A percentile compares a stretch with the other conserved stretches of the same genome.
Evolutionary conservation across 2,113 vertebrate species (phyloP).

Genomic region (Pogonocichla stellata): DNA sequence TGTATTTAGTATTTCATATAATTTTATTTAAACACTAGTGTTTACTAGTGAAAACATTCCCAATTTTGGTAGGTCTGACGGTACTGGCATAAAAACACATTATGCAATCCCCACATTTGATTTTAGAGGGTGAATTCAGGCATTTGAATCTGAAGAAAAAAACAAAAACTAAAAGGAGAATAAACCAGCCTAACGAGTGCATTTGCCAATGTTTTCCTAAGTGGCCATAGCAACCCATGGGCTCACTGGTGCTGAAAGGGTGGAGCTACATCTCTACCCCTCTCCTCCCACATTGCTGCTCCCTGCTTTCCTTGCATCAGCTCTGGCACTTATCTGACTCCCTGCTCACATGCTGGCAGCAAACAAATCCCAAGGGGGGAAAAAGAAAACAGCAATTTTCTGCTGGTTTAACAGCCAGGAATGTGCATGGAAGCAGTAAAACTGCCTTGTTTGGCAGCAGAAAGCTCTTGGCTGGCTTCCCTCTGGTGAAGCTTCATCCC

Average conservation of each 20-base stretch:
- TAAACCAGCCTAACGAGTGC: not conserved
- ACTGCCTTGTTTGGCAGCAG: not conserved
- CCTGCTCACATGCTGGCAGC: not conserved
- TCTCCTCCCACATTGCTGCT: not conserved
- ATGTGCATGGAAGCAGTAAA: not conserved
- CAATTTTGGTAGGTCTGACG: not conserved
- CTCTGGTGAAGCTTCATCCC: not conserved
- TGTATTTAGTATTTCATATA: not conserved
- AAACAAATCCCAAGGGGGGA: not conserved
- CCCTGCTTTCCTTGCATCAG: not conserved
- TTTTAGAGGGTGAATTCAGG: not conserved
- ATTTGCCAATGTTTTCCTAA: not conserved
- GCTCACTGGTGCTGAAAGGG: not conserved
- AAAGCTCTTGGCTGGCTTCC: not conserved
- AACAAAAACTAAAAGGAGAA: not conserved
- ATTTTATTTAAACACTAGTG: not conserved
- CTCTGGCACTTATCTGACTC: not conserved
- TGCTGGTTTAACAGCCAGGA: not conserved
- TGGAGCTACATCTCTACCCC: not conserved
- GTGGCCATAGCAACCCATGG: not conserved
- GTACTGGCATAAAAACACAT: not conserved
- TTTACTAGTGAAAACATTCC: not conserved
- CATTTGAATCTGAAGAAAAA: not conserved
- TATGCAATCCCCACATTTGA: not conserved
- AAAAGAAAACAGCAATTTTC: not conserved